Base-by-base conservation (phyloP, 2,888 invertebrate species). In the Amphipoea oculea region DNA sequence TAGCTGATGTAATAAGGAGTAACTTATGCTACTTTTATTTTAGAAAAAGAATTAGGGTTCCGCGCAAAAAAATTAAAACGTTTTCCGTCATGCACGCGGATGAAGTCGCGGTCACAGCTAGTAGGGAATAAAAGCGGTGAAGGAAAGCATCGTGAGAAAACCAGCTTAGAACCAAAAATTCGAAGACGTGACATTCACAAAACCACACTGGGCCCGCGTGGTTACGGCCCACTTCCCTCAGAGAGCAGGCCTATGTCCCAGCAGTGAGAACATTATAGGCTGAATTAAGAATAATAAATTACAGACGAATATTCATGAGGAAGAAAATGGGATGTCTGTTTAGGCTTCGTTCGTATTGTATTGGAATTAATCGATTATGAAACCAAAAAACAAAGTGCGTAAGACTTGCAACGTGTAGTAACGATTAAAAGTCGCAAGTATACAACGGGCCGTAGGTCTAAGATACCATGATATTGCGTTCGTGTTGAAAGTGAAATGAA, bases 401-500 rank as follows among this genome's bases (percentile, higher is more conserved):
- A 23, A 36, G 6, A 40, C 14, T 48, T 45, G 17, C 62, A 29
- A 40, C 36, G 36, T 12, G 14, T 68, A 14, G 5, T 36, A 20
- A 60, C n/a, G 20, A 40, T 36, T 48, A 48, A 86, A 77, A 83
- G 60, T 84, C 79, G 79, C 69, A 75, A 62, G 40, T 79, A 5
- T 75, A 51, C 23, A 36, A 45, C 42, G 68, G n/a, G 29, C 23
- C 12, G 40, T 42, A 65, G 63, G 29, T 70, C 57, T 40, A 17
- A n/a, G n/a, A n/a, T 70, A 67, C 29, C 20, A 40, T 66, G 63
- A 78, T 74, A 82, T 86, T 65, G 73, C 71, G 73, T 83, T 78
- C 67, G 36, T 62, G 73, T 40, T 73, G 75, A 84, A 86, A 86
- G 70, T 86, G 81, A 83, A 79, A 78, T 67, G 66, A 79, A 79